A percentile compares a stretch with the other conserved stretches of the same genome.
phyloP scores from a whole-genome alignment of 1,140 invertebrate genomes.

The Rhopalosiphum maidis region DNA sequence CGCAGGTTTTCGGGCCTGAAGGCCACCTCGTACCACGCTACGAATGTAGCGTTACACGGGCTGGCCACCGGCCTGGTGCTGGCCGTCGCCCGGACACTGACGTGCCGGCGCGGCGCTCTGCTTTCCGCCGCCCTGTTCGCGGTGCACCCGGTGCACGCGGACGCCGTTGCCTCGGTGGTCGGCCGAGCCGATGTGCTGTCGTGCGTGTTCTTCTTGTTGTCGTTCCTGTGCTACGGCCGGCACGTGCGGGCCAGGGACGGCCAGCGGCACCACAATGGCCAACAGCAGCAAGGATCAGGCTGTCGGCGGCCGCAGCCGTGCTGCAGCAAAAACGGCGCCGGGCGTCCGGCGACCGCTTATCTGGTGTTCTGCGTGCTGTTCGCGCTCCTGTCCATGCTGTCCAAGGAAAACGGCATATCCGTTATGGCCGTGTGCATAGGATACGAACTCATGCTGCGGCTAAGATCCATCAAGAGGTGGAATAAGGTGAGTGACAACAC shows the following conservation, averaged over 20 bases:
- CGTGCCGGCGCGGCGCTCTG: slow-evolving; percentile 61
- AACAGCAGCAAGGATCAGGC: no score
- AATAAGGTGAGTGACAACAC: slow-evolving; percentile 13
- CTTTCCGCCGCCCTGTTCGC: slow-evolving; percentile 83
- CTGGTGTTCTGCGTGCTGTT: slow-evolving; percentile 83
- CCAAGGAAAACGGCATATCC: slow-evolving; percentile 93
- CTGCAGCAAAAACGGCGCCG: neutral
- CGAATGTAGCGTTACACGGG: slow-evolving; percentile 82
- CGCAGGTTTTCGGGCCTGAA: slow-evolving; percentile 69
- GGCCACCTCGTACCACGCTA: slow-evolving; percentile 81
- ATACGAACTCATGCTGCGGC: slow-evolving; percentile 53
- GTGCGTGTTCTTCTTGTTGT: slow-evolving; percentile 85
- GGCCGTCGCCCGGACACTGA: slow-evolving; percentile 65
- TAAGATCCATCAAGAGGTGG: slow-evolving; percentile 12
- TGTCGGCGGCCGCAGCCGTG: slow-evolving; percentile 65
- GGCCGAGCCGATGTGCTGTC: slow-evolving; percentile 91
- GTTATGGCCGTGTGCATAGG: slow-evolving; percentile 78
- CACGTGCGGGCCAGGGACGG: slow-evolving; percentile 61
- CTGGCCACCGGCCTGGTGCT: slow-evolving; percentile 78
- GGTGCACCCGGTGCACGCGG: slow-evolving; percentile 93
- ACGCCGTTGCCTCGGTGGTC: slow-evolving; percentile 94
- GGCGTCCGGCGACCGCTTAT: slow-evolving; percentile 74
- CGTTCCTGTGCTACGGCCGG: slow-evolving; percentile 81
- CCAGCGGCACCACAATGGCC: neutral
- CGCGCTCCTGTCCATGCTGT: slow-evolving; percentile 76